Conservation (phyloP, 2,797 vertebrate genomes). For the Enteromius trimaculatus region DNA sequence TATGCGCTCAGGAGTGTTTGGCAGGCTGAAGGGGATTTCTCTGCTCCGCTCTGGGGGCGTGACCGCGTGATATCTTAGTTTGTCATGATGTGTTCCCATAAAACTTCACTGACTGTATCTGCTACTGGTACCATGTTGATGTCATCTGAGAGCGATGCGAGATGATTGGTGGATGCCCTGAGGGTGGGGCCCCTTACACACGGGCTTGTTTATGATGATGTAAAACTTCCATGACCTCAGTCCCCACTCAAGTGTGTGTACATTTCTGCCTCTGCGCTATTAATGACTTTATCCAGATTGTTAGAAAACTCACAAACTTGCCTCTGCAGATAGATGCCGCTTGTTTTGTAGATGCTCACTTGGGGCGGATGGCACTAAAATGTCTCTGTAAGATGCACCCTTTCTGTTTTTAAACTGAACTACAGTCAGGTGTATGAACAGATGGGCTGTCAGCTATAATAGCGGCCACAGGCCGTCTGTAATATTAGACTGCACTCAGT, state of each 20-base stretch:
- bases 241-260: slow-evolving; percentile 16
- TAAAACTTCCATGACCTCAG: slow-evolving; percentile 64
- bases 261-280: slow-evolving; percentile 9
- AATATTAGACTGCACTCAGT: slow-evolving; percentile 3
- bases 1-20: slow-evolving; percentile 19
- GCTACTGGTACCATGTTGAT: slow-evolving; percentile 53
- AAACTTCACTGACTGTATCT: slow-evolving; percentile 15
- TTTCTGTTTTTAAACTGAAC: neutral
- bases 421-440: slow-evolving; percentile 3
- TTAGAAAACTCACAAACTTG: neutral
- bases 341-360: slow-evolving; percentile 20
- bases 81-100: slow-evolving; percentile 35
- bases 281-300: slow-evolving; percentile 31
- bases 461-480: neutral
- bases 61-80: slow-evolving; percentile 20
- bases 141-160: slow-evolving; percentile 55
- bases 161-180: slow-evolving; percentile 56
- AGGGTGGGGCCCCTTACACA: slow-evolving; percentile 50
- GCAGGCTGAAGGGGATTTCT: slow-evolving; percentile 57
- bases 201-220: slow-evolving; percentile 66
- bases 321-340: neutral
- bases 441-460: neutral
- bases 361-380: neutral
- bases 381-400: neutral
- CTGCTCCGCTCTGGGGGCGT: slow-evolving; percentile 18